Evolutionary conservation across 2,113 vertebrate genomes (phyloP), one percentile per base, ranked within the genome.

Genomic region (Sylvia atricapilla): DNA sequence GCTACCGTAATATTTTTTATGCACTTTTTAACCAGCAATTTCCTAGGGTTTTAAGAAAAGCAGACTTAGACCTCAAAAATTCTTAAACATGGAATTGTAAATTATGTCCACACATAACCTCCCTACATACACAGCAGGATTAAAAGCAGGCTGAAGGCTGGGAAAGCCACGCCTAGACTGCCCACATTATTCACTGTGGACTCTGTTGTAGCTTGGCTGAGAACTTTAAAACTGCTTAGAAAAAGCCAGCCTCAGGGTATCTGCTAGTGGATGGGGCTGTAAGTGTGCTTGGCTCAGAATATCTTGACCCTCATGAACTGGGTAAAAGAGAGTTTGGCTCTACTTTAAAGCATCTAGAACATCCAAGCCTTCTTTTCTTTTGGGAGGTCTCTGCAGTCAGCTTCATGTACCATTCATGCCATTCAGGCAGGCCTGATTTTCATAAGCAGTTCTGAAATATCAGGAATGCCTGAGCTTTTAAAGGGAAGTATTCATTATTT

Each of bases 101-200:
- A 89, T 52, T 52, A 37, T 52, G 46, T 60, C 60, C 85, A 88
- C 90, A 56, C 52, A 63, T 44, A 81, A 81, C 47, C 50, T 87
- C 44, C 41, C 62, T 63, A 13, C 27, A 44, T 5, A 63, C 27
- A 31, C 4, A 56, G 73, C 4, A 50, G 64, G 47, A 92, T 70
- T 70, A 72, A 75, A 64, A 72, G 64, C 30, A 78, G 56, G 44
- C 56, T 68, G 9, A 37, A 81, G 72, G 68, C 73, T 95, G 94
- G 89, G 94, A 95, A 97, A 92, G 69, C 86, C 86, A 70, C 2
- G 39, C 80, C 91, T 87, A 52, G 15, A 39, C 84, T 94, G 89
- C 76, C 80, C 89, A 87, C 86, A 67, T 44, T 43, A 60, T 39
- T 94, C 87, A 23, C 64, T 70, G 23, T 7, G 60, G n/a, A 28